Evolutionary conservation across 2,113 vertebrate genomes (phyloP).

Genomic region (Climacteris rufus): DNA sequence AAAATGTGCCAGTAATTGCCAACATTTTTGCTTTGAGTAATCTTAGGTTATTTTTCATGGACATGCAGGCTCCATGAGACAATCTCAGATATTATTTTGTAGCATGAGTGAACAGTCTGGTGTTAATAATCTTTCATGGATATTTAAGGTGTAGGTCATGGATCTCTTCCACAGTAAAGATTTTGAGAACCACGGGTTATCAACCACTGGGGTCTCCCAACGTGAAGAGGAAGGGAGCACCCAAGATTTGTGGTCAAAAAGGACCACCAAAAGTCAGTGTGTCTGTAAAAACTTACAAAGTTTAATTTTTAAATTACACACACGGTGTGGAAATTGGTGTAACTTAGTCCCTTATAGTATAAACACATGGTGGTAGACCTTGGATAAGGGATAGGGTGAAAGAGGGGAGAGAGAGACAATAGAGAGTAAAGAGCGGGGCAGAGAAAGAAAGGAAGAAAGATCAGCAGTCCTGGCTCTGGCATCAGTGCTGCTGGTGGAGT

Average conservation of each 20-base stretch:
- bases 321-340: not conserved
- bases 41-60: not conserved
- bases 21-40: not conserved
- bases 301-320: not conserved
- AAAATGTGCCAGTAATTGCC: not conserved
- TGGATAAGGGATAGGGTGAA: not conserved
- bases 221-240: not conserved
- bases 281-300: not conserved
- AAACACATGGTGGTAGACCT: not conserved
- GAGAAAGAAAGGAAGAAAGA: not conserved
- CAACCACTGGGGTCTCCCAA: not conserved
- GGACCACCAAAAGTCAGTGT: fast-evolving
- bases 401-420: not conserved
- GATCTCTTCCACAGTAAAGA: not conserved
- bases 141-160: not conserved
- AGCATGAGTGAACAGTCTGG: not conserved
- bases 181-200: not conserved
- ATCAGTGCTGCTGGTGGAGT: not conserved
- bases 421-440: not conserved
- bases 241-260: not conserved
- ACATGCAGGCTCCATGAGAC: not conserved
- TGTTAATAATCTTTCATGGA: not conserved
- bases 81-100: not conserved
- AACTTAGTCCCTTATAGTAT: not conserved
- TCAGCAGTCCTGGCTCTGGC: fast-evolving